Evolutionary conservation across 2,797 vertebrate species (phyloP).

Genomic region (Acanthiza pusilla): DNA sequence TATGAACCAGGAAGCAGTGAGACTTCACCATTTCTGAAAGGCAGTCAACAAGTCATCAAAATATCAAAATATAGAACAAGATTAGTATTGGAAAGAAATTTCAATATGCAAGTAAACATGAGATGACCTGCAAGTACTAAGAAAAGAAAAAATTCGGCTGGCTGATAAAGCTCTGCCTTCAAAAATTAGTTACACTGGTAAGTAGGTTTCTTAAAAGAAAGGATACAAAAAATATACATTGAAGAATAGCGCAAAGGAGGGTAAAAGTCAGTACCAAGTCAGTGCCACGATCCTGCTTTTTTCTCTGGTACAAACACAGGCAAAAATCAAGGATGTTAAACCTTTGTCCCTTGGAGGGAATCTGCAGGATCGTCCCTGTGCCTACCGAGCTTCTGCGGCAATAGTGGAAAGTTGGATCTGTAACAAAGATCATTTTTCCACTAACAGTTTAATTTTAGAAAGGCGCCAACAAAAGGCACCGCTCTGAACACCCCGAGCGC

Average conservation of each 20-base stretch:
- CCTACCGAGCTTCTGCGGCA: background rate
- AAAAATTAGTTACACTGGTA: background rate
- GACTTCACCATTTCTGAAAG: background rate
- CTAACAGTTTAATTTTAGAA: constrained; percentile 36
- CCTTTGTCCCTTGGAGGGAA: background rate
- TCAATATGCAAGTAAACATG: background rate
- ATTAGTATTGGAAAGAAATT: background rate
- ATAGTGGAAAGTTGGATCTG: constrained; percentile 37
- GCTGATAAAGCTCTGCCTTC: background rate
- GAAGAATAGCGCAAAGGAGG: background rate
- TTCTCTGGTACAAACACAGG: background rate
- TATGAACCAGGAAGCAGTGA: background rate
- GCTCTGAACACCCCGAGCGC: background rate
- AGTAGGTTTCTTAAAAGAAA: background rate
- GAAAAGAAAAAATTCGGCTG: background rate
- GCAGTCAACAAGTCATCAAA: background rate
- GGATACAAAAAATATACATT: accelerated
- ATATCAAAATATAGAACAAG: background rate
- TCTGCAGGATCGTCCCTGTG: background rate
- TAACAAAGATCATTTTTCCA: constrained; percentile 38
- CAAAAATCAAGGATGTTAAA: background rate
- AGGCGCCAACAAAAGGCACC: constrained; percentile 30
- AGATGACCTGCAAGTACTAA: background rate
- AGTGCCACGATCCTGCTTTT: background rate
- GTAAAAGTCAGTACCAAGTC: background rate